Evolutionary conservation across 2,888 invertebrate genomes (phyloP), one percentile per base, ranked within the genome.

Genomic region (Odiellus spinosus): DNA sequence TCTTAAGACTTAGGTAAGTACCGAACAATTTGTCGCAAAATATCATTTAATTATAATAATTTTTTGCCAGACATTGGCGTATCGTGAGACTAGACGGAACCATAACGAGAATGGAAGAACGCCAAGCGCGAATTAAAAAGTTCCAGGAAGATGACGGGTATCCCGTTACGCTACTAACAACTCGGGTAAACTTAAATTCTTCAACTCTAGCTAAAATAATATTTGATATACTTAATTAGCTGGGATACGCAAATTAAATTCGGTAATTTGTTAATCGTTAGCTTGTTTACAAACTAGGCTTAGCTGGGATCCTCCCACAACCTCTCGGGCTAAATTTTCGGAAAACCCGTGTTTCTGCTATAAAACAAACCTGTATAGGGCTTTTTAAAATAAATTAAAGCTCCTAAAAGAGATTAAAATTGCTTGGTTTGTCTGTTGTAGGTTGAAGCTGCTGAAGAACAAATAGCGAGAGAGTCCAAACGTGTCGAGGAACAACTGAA

Each of bases 81-180:
- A 56, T 64, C 4, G 52, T 61, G 46, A 56, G 68, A 35, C 48
- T 68, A 34, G 68, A 68, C 56, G 68, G 68, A 2, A 64, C 63
- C 1, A 58, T 68, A 11, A 55, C 57, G n/a, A 58, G 60, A 17
- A 50, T 62, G 18, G 51, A 56, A n/a, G 66, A 67, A 34, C 56
- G 69, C 40, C 62, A 67, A 40, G 53, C 59, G 40, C 54, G 63
- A 36, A 64, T 69, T 20, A 54, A 61, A 38, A 60, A 58, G 46
- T 69, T 69, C 52, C 64, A 64, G 48, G 56, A 56, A 3, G 60
- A 66, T 48, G 12, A 48, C 2, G 55, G 57, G 1, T 63, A 63
- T 51, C 54, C 59, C 19, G 60, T 65, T 1, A 66, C 67, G 49
- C 58, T 68, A 10, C 57, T 68, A 10, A 68, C 67, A 3, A 66